Conservation (phyloP, 1,140 invertebrate species). For the Aphidius gifuensis region DNA sequence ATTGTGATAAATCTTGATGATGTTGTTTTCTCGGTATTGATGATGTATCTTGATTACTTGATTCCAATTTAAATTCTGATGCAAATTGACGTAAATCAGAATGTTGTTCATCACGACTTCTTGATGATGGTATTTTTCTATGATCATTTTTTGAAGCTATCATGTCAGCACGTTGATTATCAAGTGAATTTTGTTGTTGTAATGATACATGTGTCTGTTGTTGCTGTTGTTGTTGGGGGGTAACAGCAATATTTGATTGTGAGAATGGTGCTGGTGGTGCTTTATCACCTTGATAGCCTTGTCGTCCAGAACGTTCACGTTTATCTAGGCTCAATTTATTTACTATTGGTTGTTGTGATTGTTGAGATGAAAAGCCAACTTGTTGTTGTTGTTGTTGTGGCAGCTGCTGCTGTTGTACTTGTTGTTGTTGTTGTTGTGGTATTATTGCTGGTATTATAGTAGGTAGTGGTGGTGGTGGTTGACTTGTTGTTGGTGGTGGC, state of each 20-base stretch:
- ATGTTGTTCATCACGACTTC: constrained; percentile 55
- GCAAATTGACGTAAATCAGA: constrained; percentile 60
- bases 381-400: constrained; percentile 42
- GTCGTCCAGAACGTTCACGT: constrained; percentile 48
- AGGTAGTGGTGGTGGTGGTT: constrained; percentile 39
- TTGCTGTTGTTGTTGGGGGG: constrained; percentile 26
- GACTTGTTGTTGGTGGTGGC: constrained; percentile 45
- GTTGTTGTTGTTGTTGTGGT: constrained; percentile 42
- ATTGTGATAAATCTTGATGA: constrained; percentile 38
- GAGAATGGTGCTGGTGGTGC: constrained; percentile 51
- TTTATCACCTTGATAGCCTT: constrained; percentile 47
- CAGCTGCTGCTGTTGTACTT: constrained; percentile 41
- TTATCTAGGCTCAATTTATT: constrained; percentile 50
- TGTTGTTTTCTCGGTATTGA: constrained; percentile 39
- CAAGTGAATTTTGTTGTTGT: constrained; percentile 44
- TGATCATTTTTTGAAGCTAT: constrained; percentile 44
- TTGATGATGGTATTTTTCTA: constrained; percentile 42
- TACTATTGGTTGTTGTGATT: constrained; percentile 34
- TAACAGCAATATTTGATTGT: constrained; percentile 38
- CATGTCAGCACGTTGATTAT: constrained; percentile 43
- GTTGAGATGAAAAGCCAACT: constrained; percentile 41
- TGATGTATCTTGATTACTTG: constrained; percentile 40
- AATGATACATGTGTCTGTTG: constrained; percentile 32
- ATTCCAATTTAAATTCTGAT: constrained; percentile 60
- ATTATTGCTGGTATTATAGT: constrained; percentile 35